These are phyloP conservation scores for Papilio glaucus DNA, from an alignment of 1,140 invertebrate genomes.

Conservation along the genomic window DNA sequence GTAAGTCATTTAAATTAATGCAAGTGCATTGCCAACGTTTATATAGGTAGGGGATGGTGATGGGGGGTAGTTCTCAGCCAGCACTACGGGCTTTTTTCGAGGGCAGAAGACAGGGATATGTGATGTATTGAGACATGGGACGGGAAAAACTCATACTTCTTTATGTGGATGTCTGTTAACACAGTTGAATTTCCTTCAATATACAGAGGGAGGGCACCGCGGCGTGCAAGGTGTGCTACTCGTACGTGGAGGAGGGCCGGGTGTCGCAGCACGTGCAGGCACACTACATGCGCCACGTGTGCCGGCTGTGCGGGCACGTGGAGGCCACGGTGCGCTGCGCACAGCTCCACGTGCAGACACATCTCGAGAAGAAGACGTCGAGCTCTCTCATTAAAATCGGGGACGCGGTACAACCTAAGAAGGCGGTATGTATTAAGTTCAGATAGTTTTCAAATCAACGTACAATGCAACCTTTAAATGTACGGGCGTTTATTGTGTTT, in stretches of 20 bases:
- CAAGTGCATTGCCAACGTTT: too few species aligned
- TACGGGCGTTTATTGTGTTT: too few species aligned
- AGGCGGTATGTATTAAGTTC: conserved; percentile 42
- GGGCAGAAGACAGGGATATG: too few species aligned
- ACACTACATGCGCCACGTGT: conserved; percentile 49
- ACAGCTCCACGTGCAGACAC: conserved; percentile 47
- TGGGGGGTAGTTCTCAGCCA: too few species aligned
- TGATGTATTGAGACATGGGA: too few species aligned
- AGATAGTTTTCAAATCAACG: too few species aligned
- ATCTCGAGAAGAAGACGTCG: conserved; percentile 44
- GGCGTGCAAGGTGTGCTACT: conserved; percentile 68
- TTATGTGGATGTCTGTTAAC: too few species aligned
- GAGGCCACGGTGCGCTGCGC: conserved; percentile 48
- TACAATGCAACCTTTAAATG: too few species aligned
- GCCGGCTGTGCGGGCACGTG: conserved; percentile 53
- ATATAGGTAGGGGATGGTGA: too few species aligned
- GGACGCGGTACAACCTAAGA: conserved; percentile 33
- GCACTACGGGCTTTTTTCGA: too few species aligned
- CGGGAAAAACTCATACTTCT: too few species aligned
- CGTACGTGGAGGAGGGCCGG: conserved; percentile 51
- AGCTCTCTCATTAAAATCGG: conserved; percentile 56
- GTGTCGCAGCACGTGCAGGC: conserved; percentile 49
- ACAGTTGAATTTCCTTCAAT: not conserved
- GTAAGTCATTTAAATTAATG: conserved; percentile 1
- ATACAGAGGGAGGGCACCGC: conserved; percentile 55